Evolutionary conservation across 2,888 invertebrate genomes (phyloP), one percentile per base, ranked within the genome.

Genomic region (Conistra vaccinii): DNA sequence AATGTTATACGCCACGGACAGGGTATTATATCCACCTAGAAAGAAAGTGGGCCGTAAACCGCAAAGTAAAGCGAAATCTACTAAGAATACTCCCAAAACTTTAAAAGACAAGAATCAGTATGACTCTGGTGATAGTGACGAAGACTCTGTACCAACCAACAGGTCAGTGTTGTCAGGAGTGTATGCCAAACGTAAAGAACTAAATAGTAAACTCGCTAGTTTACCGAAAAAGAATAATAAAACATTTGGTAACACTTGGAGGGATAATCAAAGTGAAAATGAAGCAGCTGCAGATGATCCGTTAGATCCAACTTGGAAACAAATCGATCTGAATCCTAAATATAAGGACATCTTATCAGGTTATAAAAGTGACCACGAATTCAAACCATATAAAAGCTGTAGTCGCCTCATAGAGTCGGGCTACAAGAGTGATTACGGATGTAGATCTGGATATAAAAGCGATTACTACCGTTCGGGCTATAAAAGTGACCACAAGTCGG

Each of bases 11-110:
- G 98, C 97, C 76, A 97, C 98, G 0, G 98, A 98, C 88, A 96
- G 98, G 85, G 98, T 98, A 2, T 93, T 98, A 23, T 98, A 98
- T 94, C 98, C 98, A 0, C 98, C 98, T 0, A 97, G 98, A 76
- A 97, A 98, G 82, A 98, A 98, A 93, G 98, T 97, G 60, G 98
- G 98, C 0, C 96, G 98, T 80, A 97, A 98, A 71, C 97, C 97
- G 20, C 94, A 95, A 85, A 94, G 89, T 77, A 96, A 96, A 90
- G 89, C 96, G 3, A 97, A 95, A 87, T 67, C 90, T 20, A 85
- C 91, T 51, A 92, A 90, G 62, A 95, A 91, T 87, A 76, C 93
- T 42, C 91, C 94, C 9, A 96, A 95, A 91, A 95, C 95, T 3
- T 89, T 95, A 55, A 95, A 94, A 83, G 96, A 96, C 86, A 96